Evolutionary conservation across 1,140 invertebrate genomes (phyloP), one percentile per base, ranked within the genome.

Genomic region (Euura lappo): DNA sequence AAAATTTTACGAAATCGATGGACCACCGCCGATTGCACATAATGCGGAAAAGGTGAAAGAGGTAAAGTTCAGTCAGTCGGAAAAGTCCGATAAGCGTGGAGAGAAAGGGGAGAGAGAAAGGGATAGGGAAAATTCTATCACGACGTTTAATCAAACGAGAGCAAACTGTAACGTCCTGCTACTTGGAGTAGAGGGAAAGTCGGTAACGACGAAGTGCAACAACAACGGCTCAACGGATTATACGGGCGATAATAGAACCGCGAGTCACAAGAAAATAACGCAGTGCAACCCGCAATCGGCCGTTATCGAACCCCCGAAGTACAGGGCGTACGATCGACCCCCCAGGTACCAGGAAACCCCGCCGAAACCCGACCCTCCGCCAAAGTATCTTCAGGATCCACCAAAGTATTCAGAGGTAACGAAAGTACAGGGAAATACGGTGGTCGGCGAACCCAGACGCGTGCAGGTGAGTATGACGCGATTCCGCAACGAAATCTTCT

Each of bases 1-100:
- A 68, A 83, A 80, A 4, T 86, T 85, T 69, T 86, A 86, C 75
- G 83, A 85, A 77, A 85, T 85, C 72, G 84, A 87, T 28, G 81
- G 81, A 8, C 79, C 81, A 0, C 77, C 72, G 6, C 79, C 80
- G 0, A 76, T 71, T 6, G 44, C 76, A 4, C 28, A 28, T 28
- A 28, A 28, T 28, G 75, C 78, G 5, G 79, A 81, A 11, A 82
- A 80, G 65, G 2, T 72, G 10, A 84, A 79, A 66, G 84, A 84
- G n/a, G 77, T 72, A 42, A 85, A 78, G 69, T 74, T 78, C 44
- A 80, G 74, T 51, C 69, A 70, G 69, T 46, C 78, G 11, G 85
- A 85, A 68, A 80, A 80, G 8, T 74, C 6, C 10, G 84, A 86
- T 13, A 83, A 81, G 5, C 71, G 78, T 3, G 82, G 83, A 42